Evolutionary conservation across 2,888 invertebrate species (phyloP).

Genomic region (Alentia gelatinosa): DNA sequence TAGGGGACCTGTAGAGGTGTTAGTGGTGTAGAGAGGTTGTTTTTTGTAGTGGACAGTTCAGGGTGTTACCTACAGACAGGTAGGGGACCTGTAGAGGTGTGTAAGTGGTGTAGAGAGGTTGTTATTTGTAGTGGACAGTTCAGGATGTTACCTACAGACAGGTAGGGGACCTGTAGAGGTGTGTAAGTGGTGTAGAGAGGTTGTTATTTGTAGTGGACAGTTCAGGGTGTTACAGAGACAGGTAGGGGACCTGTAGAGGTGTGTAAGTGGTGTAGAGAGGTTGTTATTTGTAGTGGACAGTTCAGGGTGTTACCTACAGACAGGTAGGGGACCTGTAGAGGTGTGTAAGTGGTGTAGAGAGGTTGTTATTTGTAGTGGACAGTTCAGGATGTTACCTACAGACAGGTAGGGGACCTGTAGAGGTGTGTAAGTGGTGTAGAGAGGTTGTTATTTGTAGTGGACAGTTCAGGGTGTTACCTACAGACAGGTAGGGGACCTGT

Average conservation of each 20-base stretch:
- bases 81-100: not conserved
- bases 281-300: not conserved
- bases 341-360: not conserved
- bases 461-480: not conserved
- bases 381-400: not conserved
- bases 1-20: not conserved
- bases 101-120: not conserved
- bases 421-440: not conserved
- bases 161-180: too few species aligned
- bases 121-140: not conserved
- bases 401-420: not conserved
- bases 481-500: not conserved
- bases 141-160: not conserved
- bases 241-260: not conserved
- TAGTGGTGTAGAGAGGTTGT: not conserved
- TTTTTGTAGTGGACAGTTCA: not conserved
- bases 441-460: not conserved
- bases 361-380: not conserved
- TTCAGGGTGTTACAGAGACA: not conserved
- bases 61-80: too few species aligned
- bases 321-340: too few species aligned
- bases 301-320: too few species aligned
- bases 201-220: not conserved
- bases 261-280: not conserved
- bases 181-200: not conserved